Base-by-base conservation (phyloP, 2,113 vertebrate genomes). In the Porphyrio hochstetteri region DNA sequence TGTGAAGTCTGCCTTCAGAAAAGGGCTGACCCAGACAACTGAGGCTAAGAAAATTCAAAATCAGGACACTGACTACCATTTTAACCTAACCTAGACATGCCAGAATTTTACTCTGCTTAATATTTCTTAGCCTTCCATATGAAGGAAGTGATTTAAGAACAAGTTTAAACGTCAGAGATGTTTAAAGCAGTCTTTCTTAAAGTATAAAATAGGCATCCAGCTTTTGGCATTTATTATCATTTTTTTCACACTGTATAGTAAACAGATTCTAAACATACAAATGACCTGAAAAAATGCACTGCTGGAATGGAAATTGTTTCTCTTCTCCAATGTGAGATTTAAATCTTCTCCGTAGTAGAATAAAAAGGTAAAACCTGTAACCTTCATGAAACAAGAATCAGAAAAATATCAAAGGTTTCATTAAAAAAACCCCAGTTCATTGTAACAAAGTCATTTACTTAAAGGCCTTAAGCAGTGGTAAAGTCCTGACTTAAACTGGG, bases 391-490 rank as follows among this genome's bases (percentile, higher is more conserved):
- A 87, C 36, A 19, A 71, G 71, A 93, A 61, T 44, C 20, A 38
- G 27, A 82, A 84, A 86, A 80, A 61, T 61, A 60, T 36, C 64
- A 60, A 84, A 88, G 29, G 23, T 86, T 80, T 77, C 59, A 36
- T 74, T 79, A 82, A 87, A 91, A 91, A 83, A 89, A 14, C 36
- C 74, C 9, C 82, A 82, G 28, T n/a, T 81, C 33, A 55, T 16
- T 53, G 52, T 94, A 95, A 87, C 46, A 20, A 76, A 93, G 48
- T 79, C 57, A 94, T 79, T 53, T 55, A 87, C 27, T 82, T 86
- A 77, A 61, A 79, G 77, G 76, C 83, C 68, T 92, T 75, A 88
- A 91, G 86, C 78, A 65, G 53, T 23, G 44, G 56, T 69, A 56
- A 88, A 88, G 74, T 31, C 53, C 64, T 82, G 46, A 79, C 80